Base-by-base conservation (phyloP, 1,140 invertebrate species). In the Tenebrio molitor region DNA sequence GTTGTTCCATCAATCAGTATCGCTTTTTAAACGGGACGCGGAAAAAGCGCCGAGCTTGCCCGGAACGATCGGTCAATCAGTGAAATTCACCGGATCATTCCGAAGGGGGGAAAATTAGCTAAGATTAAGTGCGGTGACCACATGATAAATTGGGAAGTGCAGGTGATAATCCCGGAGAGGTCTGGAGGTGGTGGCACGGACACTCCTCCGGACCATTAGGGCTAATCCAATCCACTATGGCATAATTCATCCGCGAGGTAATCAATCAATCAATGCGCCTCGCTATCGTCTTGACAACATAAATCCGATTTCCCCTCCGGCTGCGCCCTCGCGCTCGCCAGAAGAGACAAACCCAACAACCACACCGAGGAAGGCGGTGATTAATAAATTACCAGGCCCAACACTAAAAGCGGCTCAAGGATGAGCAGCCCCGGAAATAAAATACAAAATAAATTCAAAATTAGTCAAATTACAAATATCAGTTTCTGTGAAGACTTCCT, bases 271-370 rank as follows among this genome's bases (percentile, higher is more conserved):
- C 69, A 71, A 71, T 71, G 69, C 69, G 41, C 62, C 19, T 1
- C 15, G 33, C 70, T 63, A 72, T 50, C 70, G 70, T 72, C 70
- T 72, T 72, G 70, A 72, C 70, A 72, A 72, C 70, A 58, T 72
- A 72, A 72, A 72, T 72, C 70, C 70, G 62, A 72, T 72, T 72
- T 72, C 70, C 41, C 50, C 15, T 17, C n/a, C 2, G 50, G 50
- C 50, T 7, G 15, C 5, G n/a, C 50, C 50, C 23, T 53, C 46
- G n/a, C n/a, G n/a, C n/a, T n/a, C n/a, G n/a, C n/a, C n/a, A n/a
- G n/a, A n/a, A n/a, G n/a, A n/a, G n/a, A n/a, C n/a, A n/a, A n/a
- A n/a, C n/a, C n/a, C n/a, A n/a, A n/a, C n/a, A n/a, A n/a, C n/a
- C n/a, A n/a, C n/a, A n/a, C n/a, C n/a, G n/a, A n/a, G n/a, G n/a